Evolutionary conservation across 2,797 vertebrate genomes (phyloP).

Genomic region (Neoniphon sammara): DNA sequence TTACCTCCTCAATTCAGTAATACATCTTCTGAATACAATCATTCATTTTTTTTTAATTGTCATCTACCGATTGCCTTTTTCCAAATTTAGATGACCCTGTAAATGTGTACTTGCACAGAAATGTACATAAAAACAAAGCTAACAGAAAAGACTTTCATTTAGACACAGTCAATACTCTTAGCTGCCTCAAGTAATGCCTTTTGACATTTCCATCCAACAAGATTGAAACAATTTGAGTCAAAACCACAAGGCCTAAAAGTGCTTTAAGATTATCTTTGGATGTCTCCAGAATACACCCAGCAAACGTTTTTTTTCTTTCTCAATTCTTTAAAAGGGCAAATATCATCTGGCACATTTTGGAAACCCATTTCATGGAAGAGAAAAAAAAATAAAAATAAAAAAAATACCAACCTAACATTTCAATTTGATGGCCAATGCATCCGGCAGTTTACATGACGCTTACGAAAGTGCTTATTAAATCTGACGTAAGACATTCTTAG

Average conservation of each 20-base stretch:
- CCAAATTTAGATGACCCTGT: slow-evolving; percentile 73
- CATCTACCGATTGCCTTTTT: slow-evolving; percentile 75
- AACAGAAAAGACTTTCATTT: slow-evolving; percentile 67
- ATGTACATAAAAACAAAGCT: slow-evolving; percentile 54
- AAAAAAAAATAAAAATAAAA: slow-evolving; percentile 30
- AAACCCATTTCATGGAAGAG: slow-evolving; percentile 80
- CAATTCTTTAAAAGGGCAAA: slow-evolving; percentile 74
- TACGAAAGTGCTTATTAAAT: slow-evolving; percentile 82
- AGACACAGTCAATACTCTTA: slow-evolving; percentile 76
- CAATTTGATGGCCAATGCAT: slow-evolving; percentile 68
- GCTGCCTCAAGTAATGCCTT: slow-evolving; percentile 82
- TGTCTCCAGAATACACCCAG: slow-evolving; percentile 83
- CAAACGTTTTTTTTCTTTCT: slow-evolving; percentile 62
- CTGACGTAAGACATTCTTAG: slow-evolving; percentile 78
- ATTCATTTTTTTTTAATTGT: slow-evolving; percentile 48
- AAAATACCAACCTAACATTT: slow-evolving; percentile 51
- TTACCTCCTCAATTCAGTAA: slow-evolving; percentile 46
- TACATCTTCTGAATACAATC: slow-evolving; percentile 65
- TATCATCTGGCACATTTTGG: slow-evolving; percentile 77
- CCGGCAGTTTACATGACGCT: slow-evolving; percentile 77
- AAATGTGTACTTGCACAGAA: slow-evolving; percentile 55
- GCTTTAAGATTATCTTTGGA: slow-evolving; percentile 91
- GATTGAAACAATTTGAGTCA: slow-evolving; percentile 81
- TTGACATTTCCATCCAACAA: slow-evolving; percentile 75
- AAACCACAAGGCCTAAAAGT: slow-evolving; percentile 90